These are phyloP conservation scores for Zelleria hepariella DNA, from an alignment of 2,888 invertebrate species.

Conservation along the genomic window DNA sequence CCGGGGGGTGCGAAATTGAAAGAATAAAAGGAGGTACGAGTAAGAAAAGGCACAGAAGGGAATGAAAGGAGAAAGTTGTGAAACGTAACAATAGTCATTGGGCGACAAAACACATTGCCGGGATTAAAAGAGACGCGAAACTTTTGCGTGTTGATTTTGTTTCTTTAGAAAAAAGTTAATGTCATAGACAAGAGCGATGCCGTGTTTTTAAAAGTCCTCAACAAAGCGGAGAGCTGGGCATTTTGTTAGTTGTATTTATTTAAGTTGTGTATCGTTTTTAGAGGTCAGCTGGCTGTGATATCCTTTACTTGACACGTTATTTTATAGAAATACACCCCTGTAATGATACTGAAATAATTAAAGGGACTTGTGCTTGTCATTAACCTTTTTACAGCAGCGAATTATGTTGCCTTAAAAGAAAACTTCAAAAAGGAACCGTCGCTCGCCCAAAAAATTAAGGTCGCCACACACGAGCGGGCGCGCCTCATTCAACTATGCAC, in stretches of 20 bases:
- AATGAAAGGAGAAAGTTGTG: slow-evolving; percentile 33
- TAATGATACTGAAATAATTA: no score
- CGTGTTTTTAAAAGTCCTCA: neutral
- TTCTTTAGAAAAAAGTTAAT: slow-evolving; percentile 7
- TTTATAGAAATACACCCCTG: no score
- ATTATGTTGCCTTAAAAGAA: neutral
- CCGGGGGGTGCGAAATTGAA: no score
- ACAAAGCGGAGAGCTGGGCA: no score
- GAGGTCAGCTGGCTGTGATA: no score
- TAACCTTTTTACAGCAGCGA: no score
- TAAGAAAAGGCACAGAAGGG: slow-evolving; percentile 19
- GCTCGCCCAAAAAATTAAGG: slow-evolving; percentile 23
- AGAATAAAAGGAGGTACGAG: slow-evolving; percentile 33
- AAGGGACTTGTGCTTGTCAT: no score
- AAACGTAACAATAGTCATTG: slow-evolving; percentile 49
- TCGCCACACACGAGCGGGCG: slow-evolving; percentile 29
- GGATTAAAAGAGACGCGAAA: slow-evolving; percentile 42
- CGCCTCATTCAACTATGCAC: slow-evolving; percentile 23
- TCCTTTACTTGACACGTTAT: no score
- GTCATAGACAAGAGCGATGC: slow-evolving; percentile 18
- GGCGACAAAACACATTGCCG: slow-evolving; percentile 65
- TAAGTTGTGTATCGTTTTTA: no score
- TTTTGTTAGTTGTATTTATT: no score
- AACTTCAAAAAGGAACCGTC: slow-evolving; percentile 8
- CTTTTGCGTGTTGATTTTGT: slow-evolving; percentile 12